A percentile compares a stretch with the other conserved stretches of the same genome.
Evolutionary conservation across 2,888 invertebrate species (phyloP).

Genomic region (Eutolmus rufibarbis): DNA sequence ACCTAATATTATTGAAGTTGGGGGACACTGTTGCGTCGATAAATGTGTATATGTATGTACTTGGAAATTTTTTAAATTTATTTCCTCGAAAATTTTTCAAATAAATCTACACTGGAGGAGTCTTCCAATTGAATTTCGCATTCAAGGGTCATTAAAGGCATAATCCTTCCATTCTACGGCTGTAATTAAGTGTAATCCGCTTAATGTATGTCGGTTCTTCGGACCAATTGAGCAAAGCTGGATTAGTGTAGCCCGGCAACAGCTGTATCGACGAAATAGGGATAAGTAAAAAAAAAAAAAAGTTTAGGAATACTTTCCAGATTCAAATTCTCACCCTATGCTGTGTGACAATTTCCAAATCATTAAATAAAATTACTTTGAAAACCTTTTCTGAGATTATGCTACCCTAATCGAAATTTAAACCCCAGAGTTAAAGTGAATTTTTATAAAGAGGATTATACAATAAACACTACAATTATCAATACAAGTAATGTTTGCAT

Average conservation of each 20-base stretch:
- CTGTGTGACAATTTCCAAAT: too few species aligned
- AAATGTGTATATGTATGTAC: too few species aligned
- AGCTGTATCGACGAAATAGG: background rate
- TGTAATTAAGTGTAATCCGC: background rate
- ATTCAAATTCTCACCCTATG: too few species aligned
- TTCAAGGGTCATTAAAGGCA: background rate
- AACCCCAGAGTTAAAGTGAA: background rate
- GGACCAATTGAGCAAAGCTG: background rate
- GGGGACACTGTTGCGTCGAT: too few species aligned
- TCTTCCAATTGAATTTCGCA: background rate
- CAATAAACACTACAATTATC: too few species aligned
- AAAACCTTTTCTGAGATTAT: background rate
- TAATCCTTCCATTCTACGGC: background rate
- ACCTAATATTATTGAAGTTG: background rate
- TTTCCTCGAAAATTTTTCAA: background rate
- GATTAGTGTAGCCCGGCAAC: background rate
- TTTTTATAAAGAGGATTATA: too few species aligned
- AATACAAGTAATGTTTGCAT: too few species aligned
- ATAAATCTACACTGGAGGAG: background rate
- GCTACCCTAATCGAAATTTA: background rate
- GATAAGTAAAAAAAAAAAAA: background rate
- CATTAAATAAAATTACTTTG: too few species aligned
- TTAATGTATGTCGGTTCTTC: background rate
- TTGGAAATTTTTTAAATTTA: background rate
- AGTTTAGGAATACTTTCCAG: background rate